Evolutionary conservation across 2,888 invertebrate genomes (phyloP).

Genomic region (Drosophila multiciliata): DNA sequence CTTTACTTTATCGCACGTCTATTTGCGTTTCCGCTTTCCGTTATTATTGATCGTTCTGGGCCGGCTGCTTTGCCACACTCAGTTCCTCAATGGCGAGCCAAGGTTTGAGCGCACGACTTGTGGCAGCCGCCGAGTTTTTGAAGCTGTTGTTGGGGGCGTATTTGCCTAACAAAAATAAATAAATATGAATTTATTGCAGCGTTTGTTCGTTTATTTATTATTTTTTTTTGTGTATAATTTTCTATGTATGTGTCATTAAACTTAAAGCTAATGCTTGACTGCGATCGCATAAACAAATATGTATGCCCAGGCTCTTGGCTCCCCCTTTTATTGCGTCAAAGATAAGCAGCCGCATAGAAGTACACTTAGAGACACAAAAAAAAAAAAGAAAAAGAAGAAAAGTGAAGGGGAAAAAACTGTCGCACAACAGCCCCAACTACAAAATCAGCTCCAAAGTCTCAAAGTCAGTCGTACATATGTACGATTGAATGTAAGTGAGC

Average conservation of each 20-base stretch:
- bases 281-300: constrained; percentile 59
- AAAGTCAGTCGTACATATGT: constrained; percentile 1
- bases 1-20: constrained; percentile 68
- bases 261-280: constrained; percentile 49
- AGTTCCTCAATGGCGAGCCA: constrained; percentile 49
- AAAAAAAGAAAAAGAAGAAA: constrained; percentile 3
- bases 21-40: constrained; percentile 77
- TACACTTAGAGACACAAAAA: constrained; percentile 55
- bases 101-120: constrained; percentile 41
- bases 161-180: constrained; percentile 77
- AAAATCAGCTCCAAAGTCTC: constrained; percentile 19
- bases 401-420: constrained; percentile 28
- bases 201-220: constrained; percentile 55
- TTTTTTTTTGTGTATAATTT: constrained; percentile 19
- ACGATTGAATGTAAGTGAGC: constrained; percentile 30
- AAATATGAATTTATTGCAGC: constrained; percentile 77
- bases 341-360: constrained; percentile 60
- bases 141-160: constrained; percentile 69
- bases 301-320: constrained; percentile 25
- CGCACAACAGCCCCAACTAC: constrained; percentile 25
- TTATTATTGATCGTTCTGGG: constrained; percentile 53
- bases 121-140: constrained; percentile 13
- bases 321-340: constrained; percentile 35
- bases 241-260: constrained; percentile 51
- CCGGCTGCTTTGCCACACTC: constrained; percentile 35